Percentiles rank a stretch among this genome's conserved stretches.
Evolutionary conservation across 1,140 invertebrate species (phyloP).

Genomic region (Leguminivora glycinivorella): DNA sequence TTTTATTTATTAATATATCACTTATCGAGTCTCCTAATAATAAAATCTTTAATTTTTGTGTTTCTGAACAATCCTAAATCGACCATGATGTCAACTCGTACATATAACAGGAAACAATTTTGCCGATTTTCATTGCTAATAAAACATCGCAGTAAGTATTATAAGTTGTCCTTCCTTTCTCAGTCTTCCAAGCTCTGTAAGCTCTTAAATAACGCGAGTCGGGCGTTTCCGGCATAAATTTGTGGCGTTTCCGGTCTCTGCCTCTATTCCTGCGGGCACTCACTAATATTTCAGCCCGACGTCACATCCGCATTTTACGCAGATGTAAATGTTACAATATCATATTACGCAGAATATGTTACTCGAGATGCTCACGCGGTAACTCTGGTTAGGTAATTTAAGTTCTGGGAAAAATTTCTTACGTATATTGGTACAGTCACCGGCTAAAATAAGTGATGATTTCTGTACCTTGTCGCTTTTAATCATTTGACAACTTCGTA

Average conservation of each 20-base stretch:
- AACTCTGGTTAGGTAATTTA: not conserved
- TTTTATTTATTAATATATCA: too few species aligned
- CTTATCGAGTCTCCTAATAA: not conserved
- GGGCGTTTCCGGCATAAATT: slow-evolving; percentile 28
- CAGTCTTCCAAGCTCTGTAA: slow-evolving; percentile 21
- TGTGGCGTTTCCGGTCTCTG: slow-evolving; percentile 25
- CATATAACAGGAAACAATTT: not conserved
- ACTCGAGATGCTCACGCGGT: not conserved
- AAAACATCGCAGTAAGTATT: not conserved
- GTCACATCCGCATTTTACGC: slow-evolving; percentile 19
- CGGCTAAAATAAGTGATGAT: too few species aligned
- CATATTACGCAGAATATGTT: not conserved
- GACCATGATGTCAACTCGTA: not conserved
- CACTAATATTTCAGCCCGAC: slow-evolving; percentile 21
- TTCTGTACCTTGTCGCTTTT: too few species aligned
- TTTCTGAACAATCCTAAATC: not conserved
- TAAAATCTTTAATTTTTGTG: not conserved
- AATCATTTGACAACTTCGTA: too few species aligned
- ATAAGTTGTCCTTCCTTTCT: not conserved
- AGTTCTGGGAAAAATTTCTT: not conserved
- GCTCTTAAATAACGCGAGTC: slow-evolving; percentile 27
- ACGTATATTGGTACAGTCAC: too few species aligned
- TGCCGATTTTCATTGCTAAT: not conserved
- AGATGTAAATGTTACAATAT: slow-evolving; percentile 4
- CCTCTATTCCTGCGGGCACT: slow-evolving; percentile 28